Evolutionary conservation across 2,888 invertebrate genomes (phyloP).

Genomic region (Coleophora flavipennella): DNA sequence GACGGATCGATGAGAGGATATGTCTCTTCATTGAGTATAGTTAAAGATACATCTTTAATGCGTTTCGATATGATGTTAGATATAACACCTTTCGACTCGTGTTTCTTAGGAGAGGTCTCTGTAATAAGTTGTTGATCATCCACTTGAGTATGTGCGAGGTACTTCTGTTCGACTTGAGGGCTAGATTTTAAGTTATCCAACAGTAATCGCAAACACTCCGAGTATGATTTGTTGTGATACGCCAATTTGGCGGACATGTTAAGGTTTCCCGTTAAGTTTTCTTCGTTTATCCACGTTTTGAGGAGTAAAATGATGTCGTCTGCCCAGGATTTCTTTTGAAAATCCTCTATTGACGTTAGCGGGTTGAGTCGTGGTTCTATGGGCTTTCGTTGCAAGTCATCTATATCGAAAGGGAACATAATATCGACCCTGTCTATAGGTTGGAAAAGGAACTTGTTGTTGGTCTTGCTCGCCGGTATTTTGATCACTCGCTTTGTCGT

Average conservation of each 20-base stretch:
- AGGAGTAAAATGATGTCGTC: conserved; percentile 48
- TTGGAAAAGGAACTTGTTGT: conserved; percentile 54
- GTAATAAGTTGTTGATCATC: conserved; percentile 15
- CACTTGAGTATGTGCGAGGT: conserved; percentile 35
- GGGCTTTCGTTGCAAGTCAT: conserved; percentile 36
- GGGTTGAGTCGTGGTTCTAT: conserved; percentile 45
- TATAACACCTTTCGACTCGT: conserved; percentile 41
- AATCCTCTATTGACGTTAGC: conserved; percentile 39
- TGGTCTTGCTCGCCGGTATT: conserved; percentile 65
- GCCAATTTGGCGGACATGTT: conserved; percentile 60
- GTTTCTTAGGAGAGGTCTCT: conserved; percentile 25
- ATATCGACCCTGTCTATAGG: conserved; percentile 51
- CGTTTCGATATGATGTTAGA: conserved; percentile 49
- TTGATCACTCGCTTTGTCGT: conserved; percentile 81
- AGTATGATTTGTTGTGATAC: conserved; percentile 42
- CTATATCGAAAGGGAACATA: conserved; percentile 53
- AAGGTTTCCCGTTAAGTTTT: conserved; percentile 33
- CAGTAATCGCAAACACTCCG: conserved; percentile 43
- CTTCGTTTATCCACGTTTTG: conserved; percentile 48
- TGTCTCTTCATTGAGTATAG: conserved; percentile 49
- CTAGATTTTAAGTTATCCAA: conserved; percentile 40
- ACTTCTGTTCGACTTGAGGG: conserved; percentile 28
- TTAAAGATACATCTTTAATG: conserved; percentile 52
- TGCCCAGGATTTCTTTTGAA: conserved; percentile 52
- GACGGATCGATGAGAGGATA: conserved; percentile 38